phyloP scores from a whole-genome alignment of 2,113 vertebrate species.

The Calidris pygmaea region DNA sequence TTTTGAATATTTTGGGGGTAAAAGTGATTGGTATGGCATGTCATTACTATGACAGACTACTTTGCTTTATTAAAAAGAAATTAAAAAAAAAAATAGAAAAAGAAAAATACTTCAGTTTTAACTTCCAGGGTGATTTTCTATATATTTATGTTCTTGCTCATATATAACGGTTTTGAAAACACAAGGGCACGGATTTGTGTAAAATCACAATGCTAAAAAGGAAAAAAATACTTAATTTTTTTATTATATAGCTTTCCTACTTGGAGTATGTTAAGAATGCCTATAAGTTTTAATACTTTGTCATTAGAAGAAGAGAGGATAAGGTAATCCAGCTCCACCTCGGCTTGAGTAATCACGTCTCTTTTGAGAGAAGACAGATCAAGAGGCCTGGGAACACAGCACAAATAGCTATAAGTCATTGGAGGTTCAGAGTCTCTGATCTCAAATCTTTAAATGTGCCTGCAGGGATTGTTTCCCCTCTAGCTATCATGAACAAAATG shows the following conservation, averaged over 20 bases:
- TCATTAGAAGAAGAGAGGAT: not conserved
- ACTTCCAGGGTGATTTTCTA: not conserved
- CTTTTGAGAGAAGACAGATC: not conserved
- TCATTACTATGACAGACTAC: not conserved
- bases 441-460: not conserved
- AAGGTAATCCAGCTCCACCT: not conserved
- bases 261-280: not conserved
- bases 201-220: not conserved
- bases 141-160: not conserved
- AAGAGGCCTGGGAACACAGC: not conserved
- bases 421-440: not conserved
- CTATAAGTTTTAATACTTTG: not conserved
- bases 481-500: not conserved
- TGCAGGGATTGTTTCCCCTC: not conserved
- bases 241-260: not conserved
- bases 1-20: not conserved
- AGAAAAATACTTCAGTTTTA: not conserved
- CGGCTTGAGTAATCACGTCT: not conserved
- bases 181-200: not conserved
- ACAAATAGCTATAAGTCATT: not conserved
- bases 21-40: not conserved
- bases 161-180: not conserved
- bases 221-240: not conserved
- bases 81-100: not conserved
- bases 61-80: not conserved